A percentile compares a stretch with the other conserved stretches of the same genome.
Conservation (phyloP, 1,140 invertebrate genomes). For the Mya arenaria region DNA sequence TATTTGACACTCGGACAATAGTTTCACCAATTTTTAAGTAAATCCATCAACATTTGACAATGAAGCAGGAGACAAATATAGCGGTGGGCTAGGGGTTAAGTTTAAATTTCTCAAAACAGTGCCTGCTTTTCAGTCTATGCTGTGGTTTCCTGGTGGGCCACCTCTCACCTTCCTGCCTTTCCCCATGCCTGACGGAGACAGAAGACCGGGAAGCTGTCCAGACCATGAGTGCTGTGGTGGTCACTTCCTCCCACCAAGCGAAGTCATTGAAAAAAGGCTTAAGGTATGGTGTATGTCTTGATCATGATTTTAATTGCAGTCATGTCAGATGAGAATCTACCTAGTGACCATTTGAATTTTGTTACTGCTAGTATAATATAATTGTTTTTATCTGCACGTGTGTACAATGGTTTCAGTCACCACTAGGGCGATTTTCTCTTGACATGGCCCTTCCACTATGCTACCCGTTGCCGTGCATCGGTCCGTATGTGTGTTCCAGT, state of each 20-base stretch:
- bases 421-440: background rate
- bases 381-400: background rate
- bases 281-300: constrained; percentile 7
- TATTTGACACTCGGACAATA: too few relatives aligned
- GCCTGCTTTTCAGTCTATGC: constrained; percentile 22
- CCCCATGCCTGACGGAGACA: constrained; percentile 2
- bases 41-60: too few relatives aligned
- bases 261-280: constrained; percentile 10
- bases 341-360: background rate
- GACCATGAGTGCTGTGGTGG: constrained; percentile 5
- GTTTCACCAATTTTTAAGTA: too few relatives aligned
- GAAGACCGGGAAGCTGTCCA: constrained; percentile 15
- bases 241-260: constrained; percentile 7
- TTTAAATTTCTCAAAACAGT: background rate
- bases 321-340: background rate
- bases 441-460: background rate
- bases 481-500: too few relatives aligned
- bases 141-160: constrained; percentile 24
- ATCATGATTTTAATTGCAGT: constrained; percentile 1
- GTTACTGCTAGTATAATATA: constrained; percentile 18
- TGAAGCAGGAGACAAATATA: too few relatives aligned
- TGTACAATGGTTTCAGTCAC: background rate
- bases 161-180: constrained; percentile 16
- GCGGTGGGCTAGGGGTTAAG: too few relatives aligned
- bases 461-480: too few relatives aligned